phyloP scores from a whole-genome alignment of 2,113 vertebrate genomes.

The Callopanchax toddi region DNA sequence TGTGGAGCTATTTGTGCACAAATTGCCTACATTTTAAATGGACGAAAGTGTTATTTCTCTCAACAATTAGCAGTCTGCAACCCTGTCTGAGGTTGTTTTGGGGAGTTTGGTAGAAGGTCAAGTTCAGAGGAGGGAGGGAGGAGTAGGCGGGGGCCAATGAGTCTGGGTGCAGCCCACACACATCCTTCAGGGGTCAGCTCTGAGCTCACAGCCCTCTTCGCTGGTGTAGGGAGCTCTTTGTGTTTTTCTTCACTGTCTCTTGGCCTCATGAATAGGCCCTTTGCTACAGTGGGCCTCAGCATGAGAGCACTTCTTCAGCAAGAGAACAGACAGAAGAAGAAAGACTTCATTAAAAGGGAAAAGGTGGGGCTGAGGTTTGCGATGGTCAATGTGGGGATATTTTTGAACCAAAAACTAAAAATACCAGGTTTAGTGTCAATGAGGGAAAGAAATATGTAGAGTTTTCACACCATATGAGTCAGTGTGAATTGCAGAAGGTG shows the following conservation, averaged over 20 bases:
- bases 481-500: too few species aligned
- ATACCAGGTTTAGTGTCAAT: neutral
- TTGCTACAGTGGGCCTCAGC: slow-evolving; percentile 60
- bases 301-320: slow-evolving; percentile 47
- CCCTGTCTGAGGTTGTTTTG: slow-evolving; percentile 50
- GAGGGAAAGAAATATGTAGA: neutral
- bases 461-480: neutral
- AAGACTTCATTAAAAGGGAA: slow-evolving; percentile 47
- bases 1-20: too few species aligned
- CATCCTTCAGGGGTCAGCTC: slow-evolving; percentile 76
- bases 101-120: slow-evolving; percentile 64
- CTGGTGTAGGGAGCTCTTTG: slow-evolving; percentile 71
- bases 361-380: slow-evolving; percentile 39
- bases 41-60: slow-evolving; percentile 42
- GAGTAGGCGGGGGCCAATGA: slow-evolving; percentile 54
- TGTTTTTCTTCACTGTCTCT: slow-evolving; percentile 58
- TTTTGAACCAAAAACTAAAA: neutral
- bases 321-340: slow-evolving; percentile 42
- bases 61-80: slow-evolving; percentile 19
- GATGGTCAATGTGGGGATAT: slow-evolving; percentile 4
- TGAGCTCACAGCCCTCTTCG: slow-evolving; percentile 53
- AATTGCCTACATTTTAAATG: slow-evolving; percentile 45
- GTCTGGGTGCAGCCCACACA: slow-evolving; percentile 75
- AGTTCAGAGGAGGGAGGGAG: slow-evolving; percentile 44
- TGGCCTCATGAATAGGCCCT: slow-evolving; percentile 65